phyloP scores from a whole-genome alignment of 2,888 invertebrate species.

The Nipponacmea schrenckii region DNA sequence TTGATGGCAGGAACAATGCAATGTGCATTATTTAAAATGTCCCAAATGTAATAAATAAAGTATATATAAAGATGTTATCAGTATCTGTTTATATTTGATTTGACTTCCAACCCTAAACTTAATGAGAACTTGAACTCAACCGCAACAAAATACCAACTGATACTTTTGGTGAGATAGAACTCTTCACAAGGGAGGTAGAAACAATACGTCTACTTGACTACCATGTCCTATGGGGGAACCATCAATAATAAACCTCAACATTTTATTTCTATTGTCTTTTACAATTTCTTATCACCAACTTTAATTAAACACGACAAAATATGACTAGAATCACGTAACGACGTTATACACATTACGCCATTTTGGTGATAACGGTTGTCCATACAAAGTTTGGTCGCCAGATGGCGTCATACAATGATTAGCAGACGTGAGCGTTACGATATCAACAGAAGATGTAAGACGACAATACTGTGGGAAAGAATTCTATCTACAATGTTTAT shows the following conservation, averaged over 20 bases:
- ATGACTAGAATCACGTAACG: neutral
- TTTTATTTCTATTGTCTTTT: neutral
- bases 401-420: neutral
- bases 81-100: too few relatives aligned
- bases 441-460: neutral
- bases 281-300: too few relatives aligned
- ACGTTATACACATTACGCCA: neutral
- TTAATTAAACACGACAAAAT: neutral
- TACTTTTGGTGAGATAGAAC: neutral
- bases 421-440: neutral
- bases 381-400: neutral
- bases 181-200: neutral
- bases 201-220: constrained; percentile 6
- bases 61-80: too few relatives aligned
- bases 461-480: neutral
- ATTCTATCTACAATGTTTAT: neutral
- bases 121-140: neutral
- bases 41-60: too few relatives aligned
- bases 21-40: too few relatives aligned
- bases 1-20: too few relatives aligned
- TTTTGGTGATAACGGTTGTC: neutral
- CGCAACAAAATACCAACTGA: neutral
- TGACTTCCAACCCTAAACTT: neutral
- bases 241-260: neutral
- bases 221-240: neutral